These are phyloP conservation scores for Drosophila arawakana DNA, from an alignment of 1,140 invertebrate genomes.

Conservation along the genomic window DNA sequence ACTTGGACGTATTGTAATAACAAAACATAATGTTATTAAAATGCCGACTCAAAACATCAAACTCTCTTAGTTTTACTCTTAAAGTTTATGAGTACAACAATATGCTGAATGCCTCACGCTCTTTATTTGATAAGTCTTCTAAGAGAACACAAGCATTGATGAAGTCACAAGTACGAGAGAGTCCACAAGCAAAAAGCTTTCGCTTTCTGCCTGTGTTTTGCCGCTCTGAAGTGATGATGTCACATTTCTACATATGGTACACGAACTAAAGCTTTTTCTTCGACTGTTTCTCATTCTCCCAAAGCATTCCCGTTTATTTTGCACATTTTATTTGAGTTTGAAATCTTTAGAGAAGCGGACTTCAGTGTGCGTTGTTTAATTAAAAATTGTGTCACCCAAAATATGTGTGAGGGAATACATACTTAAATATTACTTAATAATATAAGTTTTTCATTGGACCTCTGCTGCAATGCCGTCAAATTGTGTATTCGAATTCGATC, in stretches of 20 bases:
- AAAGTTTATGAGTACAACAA: too few species aligned
- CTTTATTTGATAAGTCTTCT: too few species aligned
- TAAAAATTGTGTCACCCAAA: not conserved
- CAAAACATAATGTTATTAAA: too few species aligned
- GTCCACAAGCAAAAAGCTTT: constrained; percentile 11
- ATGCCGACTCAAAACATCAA: too few species aligned
- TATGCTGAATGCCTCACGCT: too few species aligned
- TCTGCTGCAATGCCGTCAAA: constrained; percentile 58
- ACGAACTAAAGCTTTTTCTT: not conserved
- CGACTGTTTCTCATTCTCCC: constrained; percentile 14
- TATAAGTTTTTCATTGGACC: not conserved
- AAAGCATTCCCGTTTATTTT: constrained; percentile 11
- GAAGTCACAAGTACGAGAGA: not conserved
- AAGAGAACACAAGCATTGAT: too few species aligned
- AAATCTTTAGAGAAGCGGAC: not conserved
- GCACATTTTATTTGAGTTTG: constrained; percentile 26
- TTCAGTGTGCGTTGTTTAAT: constrained; percentile 2
- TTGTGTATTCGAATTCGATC: constrained; percentile 67
- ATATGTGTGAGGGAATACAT: constrained; percentile 8
- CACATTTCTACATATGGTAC: constrained; percentile 18
- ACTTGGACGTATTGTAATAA: too few species aligned
- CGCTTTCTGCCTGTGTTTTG: constrained; percentile 4
- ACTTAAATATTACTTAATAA: not conserved
- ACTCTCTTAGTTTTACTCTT: too few species aligned
- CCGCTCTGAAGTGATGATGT: constrained; percentile 58